A percentile compares a stretch with the other conserved stretches of the same genome.
Evolutionary conservation across 2,797 vertebrate genomes (phyloP).

Genomic region (Gallirallus australis): DNA sequence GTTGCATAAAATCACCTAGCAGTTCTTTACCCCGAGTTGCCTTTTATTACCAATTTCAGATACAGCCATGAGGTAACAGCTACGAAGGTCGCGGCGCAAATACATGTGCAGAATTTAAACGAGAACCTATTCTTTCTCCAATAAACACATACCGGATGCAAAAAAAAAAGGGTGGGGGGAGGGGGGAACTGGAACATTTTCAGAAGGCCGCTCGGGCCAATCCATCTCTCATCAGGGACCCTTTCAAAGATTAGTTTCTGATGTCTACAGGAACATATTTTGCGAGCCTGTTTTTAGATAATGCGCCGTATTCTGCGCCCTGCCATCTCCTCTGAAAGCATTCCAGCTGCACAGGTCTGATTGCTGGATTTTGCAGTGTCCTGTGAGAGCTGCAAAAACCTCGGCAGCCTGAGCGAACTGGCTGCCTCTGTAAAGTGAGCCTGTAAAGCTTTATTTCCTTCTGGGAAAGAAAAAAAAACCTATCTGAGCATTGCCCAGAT

Average conservation of each 20-base stretch:
- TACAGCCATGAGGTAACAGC: constrained; percentile 53
- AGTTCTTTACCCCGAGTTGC: constrained; percentile 32
- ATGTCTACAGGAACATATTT: constrained; percentile 8
- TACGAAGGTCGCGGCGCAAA: constrained; percentile 58
- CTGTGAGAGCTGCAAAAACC: constrained; percentile 65
- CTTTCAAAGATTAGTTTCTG: constrained; percentile 68
- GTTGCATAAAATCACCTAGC: constrained; percentile 62
- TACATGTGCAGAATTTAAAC: constrained; percentile 50
- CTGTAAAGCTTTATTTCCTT: constrained; percentile 54
- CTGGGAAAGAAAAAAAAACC: constrained; percentile 23
- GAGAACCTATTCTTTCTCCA: constrained; percentile 44
- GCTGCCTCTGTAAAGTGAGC: constrained; percentile 46
- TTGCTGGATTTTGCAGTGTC: constrained; percentile 50
- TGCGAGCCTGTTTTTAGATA: background rate
- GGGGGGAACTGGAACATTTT: constrained; percentile 9
- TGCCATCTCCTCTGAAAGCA: constrained; percentile 32
- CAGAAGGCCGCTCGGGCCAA: constrained; percentile 25
- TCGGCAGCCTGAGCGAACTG: background rate
- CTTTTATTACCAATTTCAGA: constrained; percentile 65
- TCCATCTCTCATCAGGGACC: constrained; percentile 32
- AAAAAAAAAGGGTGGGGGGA: background rate
- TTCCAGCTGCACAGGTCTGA: constrained; percentile 14
- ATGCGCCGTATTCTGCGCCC: background rate
- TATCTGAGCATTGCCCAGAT: constrained; percentile 42
- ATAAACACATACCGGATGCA: constrained; percentile 62